Evolutionary conservation across 2,888 invertebrate species (phyloP), one percentile per base, ranked within the genome.

Genomic region (Catocala sponsa): DNA sequence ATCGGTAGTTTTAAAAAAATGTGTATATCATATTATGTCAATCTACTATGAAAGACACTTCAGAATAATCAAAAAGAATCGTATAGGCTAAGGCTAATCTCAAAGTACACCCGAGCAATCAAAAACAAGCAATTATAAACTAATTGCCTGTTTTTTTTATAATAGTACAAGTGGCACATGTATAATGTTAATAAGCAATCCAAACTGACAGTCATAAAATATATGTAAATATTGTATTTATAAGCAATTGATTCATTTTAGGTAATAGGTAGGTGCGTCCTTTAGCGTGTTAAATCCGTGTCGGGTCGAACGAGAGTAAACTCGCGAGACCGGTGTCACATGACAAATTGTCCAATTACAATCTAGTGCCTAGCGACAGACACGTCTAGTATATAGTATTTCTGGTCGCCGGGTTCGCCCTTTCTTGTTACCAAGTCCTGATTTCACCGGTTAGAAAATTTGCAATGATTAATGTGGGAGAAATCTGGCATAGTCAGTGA

Each of bases 271-370:
- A 60, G 49, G 58, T 60, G 56, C 41, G 63, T 59, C 48, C 42
- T 57, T 62, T 70, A 54, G 46, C 52, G 46, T 55, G 43, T 12
- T 59, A 61, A 59, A 78, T 70, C 47, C 61, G 56, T 67, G 74
- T 64, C 64, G 61, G 74, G 72, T 73, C 72, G 72, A 63, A 70
- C 70, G 74, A 70, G 72, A 70, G 60, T 60, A 57, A 71, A 66
- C 64, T 72, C 64, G 72, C 63, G 67, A 65, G 76, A 68, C 76
- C 61, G 74, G 76, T 81, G 77, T 80, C 78, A 72, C 25, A 76
- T 68, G 80, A 80, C 83, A 88, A 89, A 90, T 91, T 88, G 88
- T 78, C 76, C 87, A 87, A 87, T 88, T 89, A 86, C 80, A 70
- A 76, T 81, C 68, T 81, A 68, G 65, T 82, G 87, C 85, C 80